Conservation (phyloP, 2,797 vertebrate genomes). For the Nothura maculosa region DNA sequence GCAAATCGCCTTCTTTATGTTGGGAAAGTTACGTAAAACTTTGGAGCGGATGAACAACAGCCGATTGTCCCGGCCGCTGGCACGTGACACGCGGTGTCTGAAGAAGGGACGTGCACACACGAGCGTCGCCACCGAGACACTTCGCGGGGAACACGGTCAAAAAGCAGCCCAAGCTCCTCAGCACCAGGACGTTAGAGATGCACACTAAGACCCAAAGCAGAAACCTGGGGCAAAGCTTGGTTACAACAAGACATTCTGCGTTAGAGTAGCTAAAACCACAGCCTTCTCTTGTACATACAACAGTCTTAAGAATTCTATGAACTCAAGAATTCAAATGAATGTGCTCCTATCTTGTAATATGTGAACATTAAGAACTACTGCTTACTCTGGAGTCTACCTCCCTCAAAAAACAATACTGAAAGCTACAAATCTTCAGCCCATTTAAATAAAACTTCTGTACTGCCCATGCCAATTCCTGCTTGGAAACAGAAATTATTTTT, state of each 20-base stretch:
- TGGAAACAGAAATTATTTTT: neutral
- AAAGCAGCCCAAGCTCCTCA: neutral
- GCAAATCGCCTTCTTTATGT: neutral
- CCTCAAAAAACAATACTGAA: neutral
- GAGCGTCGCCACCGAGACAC: neutral
- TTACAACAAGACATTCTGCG: neutral
- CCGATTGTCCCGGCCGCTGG: neutral
- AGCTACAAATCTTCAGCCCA: neutral
- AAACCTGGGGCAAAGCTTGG: neutral
- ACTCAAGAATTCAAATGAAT: fast-evolving
- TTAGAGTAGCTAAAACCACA: neutral
- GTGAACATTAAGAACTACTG: neutral
- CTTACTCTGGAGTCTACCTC: neutral
- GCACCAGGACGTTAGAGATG: too few relatives aligned
- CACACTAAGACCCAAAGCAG: neutral
- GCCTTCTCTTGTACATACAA: fast-evolving
- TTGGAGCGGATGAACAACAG: too few relatives aligned
- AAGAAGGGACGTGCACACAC: neutral
- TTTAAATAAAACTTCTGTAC: neutral
- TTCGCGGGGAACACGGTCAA: neutral
- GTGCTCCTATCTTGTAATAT: neutral
- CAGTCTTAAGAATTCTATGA: neutral
- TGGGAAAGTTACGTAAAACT: neutral
- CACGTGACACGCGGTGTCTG: neutral
- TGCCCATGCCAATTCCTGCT: neutral